phyloP scores from a whole-genome alignment of 2,888 invertebrate genomes.

The Thyatira batis region DNA sequence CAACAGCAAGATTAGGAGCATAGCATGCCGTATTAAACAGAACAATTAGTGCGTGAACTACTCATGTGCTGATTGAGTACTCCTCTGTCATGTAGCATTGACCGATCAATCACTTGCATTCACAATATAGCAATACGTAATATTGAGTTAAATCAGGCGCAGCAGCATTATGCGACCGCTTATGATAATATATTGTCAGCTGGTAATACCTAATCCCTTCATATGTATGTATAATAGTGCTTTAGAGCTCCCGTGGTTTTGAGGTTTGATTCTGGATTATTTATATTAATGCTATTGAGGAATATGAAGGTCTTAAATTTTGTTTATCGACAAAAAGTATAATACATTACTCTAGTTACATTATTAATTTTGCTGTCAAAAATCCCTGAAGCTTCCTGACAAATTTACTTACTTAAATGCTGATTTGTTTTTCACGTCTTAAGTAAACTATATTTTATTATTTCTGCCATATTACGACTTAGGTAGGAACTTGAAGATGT shows the following conservation, averaged over 20 bases:
- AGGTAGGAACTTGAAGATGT: no score
- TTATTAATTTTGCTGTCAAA: no score
- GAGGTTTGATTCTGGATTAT: not conserved
- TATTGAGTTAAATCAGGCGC: constrained; percentile 7
- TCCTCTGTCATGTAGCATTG: constrained; percentile 1
- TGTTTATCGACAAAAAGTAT: no score
- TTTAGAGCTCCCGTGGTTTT: not conserved
- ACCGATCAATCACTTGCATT: constrained; percentile 11
- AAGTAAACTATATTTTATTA: no score
- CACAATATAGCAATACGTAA: constrained; percentile 4
- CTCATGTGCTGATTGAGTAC: constrained; percentile 9
- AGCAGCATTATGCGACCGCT: not conserved
- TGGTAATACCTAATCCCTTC: not conserved
- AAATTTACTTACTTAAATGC: no score
- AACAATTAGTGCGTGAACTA: constrained; percentile 5
- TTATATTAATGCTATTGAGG: no score
- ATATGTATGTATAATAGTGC: not conserved
- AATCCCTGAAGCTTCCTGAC: no score
- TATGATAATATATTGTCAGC: constrained; percentile 1
- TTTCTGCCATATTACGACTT: no score
- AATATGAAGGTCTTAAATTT: no score
- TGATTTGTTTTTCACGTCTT: no score
- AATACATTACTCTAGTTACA: no score
- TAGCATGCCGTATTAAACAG: constrained; percentile 1
- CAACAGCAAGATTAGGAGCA: not conserved